These are phyloP conservation scores for Herpailurus yagouaroundi DNA, from an alignment of 2,113 vertebrate species.

Conservation along the genomic window DNA sequence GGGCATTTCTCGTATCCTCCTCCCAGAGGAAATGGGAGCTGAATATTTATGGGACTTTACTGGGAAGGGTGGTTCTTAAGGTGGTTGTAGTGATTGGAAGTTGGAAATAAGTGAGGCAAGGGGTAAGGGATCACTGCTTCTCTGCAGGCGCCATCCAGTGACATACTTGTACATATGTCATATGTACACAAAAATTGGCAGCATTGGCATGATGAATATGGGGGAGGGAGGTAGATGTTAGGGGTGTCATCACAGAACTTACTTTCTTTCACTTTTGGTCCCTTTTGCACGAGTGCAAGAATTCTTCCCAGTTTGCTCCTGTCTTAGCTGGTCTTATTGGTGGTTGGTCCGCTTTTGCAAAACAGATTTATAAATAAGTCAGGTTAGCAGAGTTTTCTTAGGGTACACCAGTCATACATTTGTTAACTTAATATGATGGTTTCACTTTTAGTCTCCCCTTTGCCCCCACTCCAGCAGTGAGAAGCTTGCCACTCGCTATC, in stretches of 20 bases:
- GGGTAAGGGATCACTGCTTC: not conserved
- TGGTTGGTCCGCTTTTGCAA: not conserved
- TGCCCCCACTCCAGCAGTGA: not conserved
- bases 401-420: not conserved
- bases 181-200: not conserved
- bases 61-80: not conserved
- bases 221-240: not conserved
- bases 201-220: not conserved
- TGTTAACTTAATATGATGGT: not conserved
- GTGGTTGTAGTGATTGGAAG: not conserved
- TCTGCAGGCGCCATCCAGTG: not conserved
- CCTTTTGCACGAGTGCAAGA: not conserved
- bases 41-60: not conserved
- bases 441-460: not conserved
- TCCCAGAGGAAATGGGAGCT: not conserved
- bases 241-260: not conserved
- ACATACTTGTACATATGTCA: not conserved
- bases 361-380: not conserved
- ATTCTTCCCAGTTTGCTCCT: not conserved
- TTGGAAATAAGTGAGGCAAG: not conserved
- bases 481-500: not conserved
- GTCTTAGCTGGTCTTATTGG: not conserved
- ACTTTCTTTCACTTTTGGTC: not conserved
- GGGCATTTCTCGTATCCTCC: not conserved
- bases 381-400: not conserved